Percentiles rank a stretch among this genome's conserved stretches.
phyloP scores from a whole-genome alignment of 2,888 invertebrate genomes.

The Megastigmus dorsalis region DNA sequence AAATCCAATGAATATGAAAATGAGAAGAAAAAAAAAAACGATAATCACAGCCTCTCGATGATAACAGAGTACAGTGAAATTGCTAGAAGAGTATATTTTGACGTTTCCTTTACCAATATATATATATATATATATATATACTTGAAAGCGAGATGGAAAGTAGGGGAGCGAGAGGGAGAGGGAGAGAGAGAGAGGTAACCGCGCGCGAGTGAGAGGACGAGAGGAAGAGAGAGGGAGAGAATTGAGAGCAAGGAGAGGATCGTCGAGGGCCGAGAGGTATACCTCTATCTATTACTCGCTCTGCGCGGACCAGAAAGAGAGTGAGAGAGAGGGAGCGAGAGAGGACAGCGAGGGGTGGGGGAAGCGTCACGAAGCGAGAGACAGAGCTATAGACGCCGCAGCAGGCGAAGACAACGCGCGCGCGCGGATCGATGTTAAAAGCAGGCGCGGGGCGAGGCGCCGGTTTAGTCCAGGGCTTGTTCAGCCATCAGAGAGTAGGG shows the following conservation, averaged over 20 bases:
- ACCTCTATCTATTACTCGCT: too few species aligned
- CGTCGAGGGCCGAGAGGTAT: too few species aligned
- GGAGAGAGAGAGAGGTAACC: not conserved
- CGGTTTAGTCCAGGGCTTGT: constrained; percentile 57
- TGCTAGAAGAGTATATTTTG: too few species aligned
- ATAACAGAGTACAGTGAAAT: too few species aligned
- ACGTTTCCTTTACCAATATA: too few species aligned
- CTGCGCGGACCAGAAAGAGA: too few species aligned
- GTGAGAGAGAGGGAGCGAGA: not conserved
- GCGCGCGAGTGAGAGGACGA: not conserved
- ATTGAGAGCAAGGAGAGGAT: too few species aligned
- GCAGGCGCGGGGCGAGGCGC: constrained; percentile 61
- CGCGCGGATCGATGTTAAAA: constrained; percentile 69
- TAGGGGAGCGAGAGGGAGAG: not conserved
- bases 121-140: not conserved
- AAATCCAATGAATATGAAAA: too few species aligned
- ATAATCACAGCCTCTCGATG: too few species aligned
- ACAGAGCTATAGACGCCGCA: not conserved
- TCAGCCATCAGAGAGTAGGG: constrained; percentile 46
- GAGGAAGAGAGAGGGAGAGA: constrained; percentile 11
- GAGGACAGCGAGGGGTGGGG: not conserved
- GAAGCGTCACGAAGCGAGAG: constrained; percentile 7
- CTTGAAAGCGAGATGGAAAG: not conserved
- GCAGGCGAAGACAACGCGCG: constrained; percentile 54
- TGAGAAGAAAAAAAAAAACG: too few species aligned